These are phyloP conservation scores for Scaptodrosophila latifasciaeformis DNA, from an alignment of 2,888 invertebrate genomes.

Conservation along the genomic window DNA sequence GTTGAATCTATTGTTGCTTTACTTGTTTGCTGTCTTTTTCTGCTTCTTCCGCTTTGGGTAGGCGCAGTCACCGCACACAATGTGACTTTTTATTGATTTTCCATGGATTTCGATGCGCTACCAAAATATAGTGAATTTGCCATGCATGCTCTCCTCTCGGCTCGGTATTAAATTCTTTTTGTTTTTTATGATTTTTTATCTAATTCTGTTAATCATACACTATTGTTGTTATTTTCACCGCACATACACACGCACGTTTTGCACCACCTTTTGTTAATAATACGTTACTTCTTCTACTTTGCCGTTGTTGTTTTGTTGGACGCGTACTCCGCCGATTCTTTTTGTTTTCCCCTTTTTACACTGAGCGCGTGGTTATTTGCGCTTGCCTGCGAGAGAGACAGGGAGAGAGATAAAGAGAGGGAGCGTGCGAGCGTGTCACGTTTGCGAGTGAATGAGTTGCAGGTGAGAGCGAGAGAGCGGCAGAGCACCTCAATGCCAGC, in stretches of 20 bases:
- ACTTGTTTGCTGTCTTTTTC: conserved; percentile 45
- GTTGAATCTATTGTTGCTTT: conserved; percentile 39
- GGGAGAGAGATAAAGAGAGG: conserved; percentile 9
- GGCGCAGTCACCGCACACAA: conserved; percentile 10
- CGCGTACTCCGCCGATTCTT: not conserved
- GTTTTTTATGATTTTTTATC: conserved; percentile 21
- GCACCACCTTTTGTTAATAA: conserved; percentile 36
- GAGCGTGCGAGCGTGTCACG: conserved; percentile 11
- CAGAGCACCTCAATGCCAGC: conserved; percentile 54
- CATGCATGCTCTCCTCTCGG: not conserved
- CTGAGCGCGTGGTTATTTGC: not conserved
- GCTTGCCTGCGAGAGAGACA: conserved; percentile 18
- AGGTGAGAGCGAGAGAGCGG: no score
- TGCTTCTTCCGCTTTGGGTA: conserved; percentile 17
- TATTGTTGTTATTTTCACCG: conserved; percentile 26
- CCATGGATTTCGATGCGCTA: conserved; percentile 30
- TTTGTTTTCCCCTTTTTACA: conserved; percentile 7
- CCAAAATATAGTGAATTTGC: conserved; percentile 12
- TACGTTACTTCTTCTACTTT: conserved; percentile 16
- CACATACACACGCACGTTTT: conserved; percentile 26
- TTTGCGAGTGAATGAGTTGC: conserved; percentile 3
- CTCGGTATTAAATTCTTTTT: no score
- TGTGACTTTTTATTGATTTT: conserved; percentile 58
- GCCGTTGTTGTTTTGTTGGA: not conserved
- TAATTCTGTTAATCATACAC: conserved; percentile 13